Percentiles rank a stretch among this genome's conserved stretches.
These are phyloP conservation scores for Arrhamphus sclerolepis DNA, from an alignment of 2,797 vertebrate species.

Conservation along the genomic window DNA sequence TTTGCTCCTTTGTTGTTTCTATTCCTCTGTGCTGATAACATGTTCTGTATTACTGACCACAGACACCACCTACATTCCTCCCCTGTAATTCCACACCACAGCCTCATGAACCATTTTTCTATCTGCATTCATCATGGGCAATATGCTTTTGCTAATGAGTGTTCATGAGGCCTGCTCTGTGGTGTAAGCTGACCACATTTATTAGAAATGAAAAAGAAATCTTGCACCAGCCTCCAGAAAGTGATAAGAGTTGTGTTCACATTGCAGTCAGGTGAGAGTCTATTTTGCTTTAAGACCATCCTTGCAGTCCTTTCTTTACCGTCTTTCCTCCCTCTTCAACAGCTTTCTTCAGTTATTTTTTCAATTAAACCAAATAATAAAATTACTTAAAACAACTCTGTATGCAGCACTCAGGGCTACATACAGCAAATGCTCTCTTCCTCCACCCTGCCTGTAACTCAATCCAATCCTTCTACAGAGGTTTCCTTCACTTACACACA, in stretches of 20 bases:
- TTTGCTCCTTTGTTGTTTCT: slow-evolving; percentile 14
- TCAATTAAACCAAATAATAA: slow-evolving; percentile 27
- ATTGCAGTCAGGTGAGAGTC: slow-evolving; percentile 26
- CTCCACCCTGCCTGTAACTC: background rate
- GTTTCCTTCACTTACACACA: background rate
- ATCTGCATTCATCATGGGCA: slow-evolving; percentile 37
- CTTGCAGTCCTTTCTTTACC: background rate
- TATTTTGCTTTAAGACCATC: slow-evolving; percentile 12
- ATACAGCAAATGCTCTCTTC: background rate
- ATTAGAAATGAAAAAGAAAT: slow-evolving; percentile 30
- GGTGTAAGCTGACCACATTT: slow-evolving; percentile 25
- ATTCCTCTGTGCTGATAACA: slow-evolving; percentile 1
- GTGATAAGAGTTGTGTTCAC: background rate
- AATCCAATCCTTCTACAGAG: slow-evolving; percentile 14
- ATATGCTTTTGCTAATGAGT: slow-evolving; percentile 18
- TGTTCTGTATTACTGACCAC: slow-evolving; percentile 9
- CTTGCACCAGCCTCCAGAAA: slow-evolving; percentile 12
- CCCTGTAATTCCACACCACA: slow-evolving; percentile 7
- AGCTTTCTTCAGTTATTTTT: slow-evolving; percentile 29
- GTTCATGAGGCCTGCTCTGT: slow-evolving; percentile 11
- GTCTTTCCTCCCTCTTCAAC: slow-evolving; percentile 2
- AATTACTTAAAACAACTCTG: slow-evolving; percentile 22
- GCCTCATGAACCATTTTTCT: slow-evolving; percentile 32
- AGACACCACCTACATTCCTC: slow-evolving; percentile 32
- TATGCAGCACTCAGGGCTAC: slow-evolving; percentile 4